phyloP scores from a whole-genome alignment of 1,140 invertebrate species.

The Drosophila sechellia region DNA sequence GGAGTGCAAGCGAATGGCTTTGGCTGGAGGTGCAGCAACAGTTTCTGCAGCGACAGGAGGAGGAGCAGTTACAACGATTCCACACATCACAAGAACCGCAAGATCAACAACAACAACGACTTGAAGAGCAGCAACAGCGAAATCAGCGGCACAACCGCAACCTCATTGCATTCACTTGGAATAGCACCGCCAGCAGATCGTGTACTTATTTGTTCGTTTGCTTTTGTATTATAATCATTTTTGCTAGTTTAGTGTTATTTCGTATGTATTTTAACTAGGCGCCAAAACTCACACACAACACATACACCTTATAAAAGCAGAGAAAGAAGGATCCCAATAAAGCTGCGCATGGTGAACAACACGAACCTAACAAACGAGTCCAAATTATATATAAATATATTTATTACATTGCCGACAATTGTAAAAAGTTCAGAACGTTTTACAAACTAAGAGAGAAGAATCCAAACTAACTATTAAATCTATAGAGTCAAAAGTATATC shows the following conservation, averaged over 20 bases:
- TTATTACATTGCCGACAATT: conserved; percentile 61
- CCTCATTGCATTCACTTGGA: conserved; percentile 52
- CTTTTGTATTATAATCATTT: conserved; percentile 84
- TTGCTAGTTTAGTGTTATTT: conserved; percentile 81
- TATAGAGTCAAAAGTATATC: conserved; percentile 47
- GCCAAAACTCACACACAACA: conserved; percentile 46
- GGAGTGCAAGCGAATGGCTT: conserved; percentile 53
- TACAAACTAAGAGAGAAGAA: conserved; percentile 44
- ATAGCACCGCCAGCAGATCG: conserved; percentile 73
- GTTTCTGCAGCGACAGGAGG: conserved; percentile 38
- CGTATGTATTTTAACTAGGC: conserved; percentile 76
- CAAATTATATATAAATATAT: conserved; percentile 50
- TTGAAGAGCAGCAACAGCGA: conserved; percentile 8
- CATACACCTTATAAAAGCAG: conserved; percentile 13
- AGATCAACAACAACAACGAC: conserved; percentile 25
- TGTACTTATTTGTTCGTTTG: conserved; percentile 84
- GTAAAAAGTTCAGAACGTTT: conserved; percentile 69
- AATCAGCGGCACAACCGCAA: conserved; percentile 30
- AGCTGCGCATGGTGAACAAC: conserved; percentile 36
- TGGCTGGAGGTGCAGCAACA: conserved; percentile 66
- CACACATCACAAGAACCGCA: conserved; percentile 34
- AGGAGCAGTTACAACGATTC: conserved; percentile 33
- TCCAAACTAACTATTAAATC: conserved; percentile 45
- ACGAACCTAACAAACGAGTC: conserved; percentile 47
- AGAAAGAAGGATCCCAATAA: conserved; percentile 32